phyloP scores from a whole-genome alignment of 2,113 vertebrate species.

The Nannospalax galili region DNA sequence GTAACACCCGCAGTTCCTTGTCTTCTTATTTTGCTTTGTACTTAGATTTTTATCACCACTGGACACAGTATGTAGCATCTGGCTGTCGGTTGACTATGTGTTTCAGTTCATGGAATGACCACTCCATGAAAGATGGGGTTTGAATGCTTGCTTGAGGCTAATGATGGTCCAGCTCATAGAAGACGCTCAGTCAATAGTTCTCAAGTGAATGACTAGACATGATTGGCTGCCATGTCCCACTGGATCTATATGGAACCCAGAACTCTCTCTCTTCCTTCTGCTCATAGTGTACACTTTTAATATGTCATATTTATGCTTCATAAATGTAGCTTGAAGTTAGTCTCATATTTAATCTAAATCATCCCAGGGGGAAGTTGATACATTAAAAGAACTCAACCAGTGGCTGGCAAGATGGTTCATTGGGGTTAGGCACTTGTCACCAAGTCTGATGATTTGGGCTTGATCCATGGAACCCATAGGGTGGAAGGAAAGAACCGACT shows the following conservation, averaged over 20 bases:
- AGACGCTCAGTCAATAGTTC: background rate
- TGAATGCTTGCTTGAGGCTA: background rate
- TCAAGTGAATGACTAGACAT: background rate
- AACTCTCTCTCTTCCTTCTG: background rate
- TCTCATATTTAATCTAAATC: background rate
- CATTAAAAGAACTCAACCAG: background rate
- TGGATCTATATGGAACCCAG: background rate
- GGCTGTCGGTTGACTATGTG: background rate
- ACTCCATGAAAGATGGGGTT: background rate
- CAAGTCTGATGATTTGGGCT: no score
- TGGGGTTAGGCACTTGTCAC: background rate
- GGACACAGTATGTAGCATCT: background rate
- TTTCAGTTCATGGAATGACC: background rate
- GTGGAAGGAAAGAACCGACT: background rate
- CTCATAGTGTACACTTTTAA: background rate
- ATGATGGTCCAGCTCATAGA: rapidly evolving
- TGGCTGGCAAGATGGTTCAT: background rate
- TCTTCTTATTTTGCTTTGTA: background rate
- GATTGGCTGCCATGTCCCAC: background rate
- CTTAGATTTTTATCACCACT: background rate
- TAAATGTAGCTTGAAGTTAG: background rate
- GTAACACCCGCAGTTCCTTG: background rate
- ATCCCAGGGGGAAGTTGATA: background rate
- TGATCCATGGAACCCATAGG: background rate
- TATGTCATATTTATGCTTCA: background rate